Percentiles rank a stretch among this genome's conserved stretches.
phyloP scores from a whole-genome alignment of 2,888 invertebrate species.

The Latheticus oryzae region DNA sequence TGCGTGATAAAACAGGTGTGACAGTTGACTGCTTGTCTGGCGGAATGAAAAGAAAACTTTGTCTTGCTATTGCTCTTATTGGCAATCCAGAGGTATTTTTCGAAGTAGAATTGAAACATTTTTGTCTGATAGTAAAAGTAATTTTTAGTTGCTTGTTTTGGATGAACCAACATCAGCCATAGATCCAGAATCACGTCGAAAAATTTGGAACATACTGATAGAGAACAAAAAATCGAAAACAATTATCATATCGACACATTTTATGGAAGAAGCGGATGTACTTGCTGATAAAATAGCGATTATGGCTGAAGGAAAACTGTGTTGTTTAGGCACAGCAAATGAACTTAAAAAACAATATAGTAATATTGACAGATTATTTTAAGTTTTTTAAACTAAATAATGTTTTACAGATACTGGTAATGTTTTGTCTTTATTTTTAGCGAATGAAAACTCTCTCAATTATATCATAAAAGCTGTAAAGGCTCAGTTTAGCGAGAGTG shows the following conservation, averaged over 20 bases:
- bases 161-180: slow-evolving; percentile 94
- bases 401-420: slow-evolving; percentile 74
- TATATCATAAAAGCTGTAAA: too few species aligned
- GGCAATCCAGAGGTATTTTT: slow-evolving; percentile 76
- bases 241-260: slow-evolving; percentile 90
- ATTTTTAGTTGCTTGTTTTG: too few species aligned
- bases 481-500: too few species aligned
- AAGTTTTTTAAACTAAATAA: slow-evolving; percentile 5
- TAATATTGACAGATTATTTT: too few species aligned
- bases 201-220: slow-evolving; percentile 88
- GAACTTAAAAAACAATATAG: slow-evolving; percentile 79
- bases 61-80: slow-evolving; percentile 86
- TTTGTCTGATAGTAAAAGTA: slow-evolving; percentile 63
- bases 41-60: slow-evolving; percentile 91
- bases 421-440: slow-evolving; percentile 73
- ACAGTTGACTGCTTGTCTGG: slow-evolving; percentile 80
- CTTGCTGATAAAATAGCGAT: slow-evolving; percentile 92
- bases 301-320: slow-evolving; percentile 78
- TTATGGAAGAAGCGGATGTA: slow-evolving; percentile 96
- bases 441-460: too few species aligned
- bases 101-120: neutral
- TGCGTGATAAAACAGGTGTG: slow-evolving; percentile 73
- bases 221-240: slow-evolving; percentile 74
- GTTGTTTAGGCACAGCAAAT: slow-evolving; percentile 85
- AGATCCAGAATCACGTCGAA: slow-evolving; percentile 88